Evolutionary conservation across 1,140 invertebrate species (phyloP).

Genomic region (Ostrea denselamellosa): DNA sequence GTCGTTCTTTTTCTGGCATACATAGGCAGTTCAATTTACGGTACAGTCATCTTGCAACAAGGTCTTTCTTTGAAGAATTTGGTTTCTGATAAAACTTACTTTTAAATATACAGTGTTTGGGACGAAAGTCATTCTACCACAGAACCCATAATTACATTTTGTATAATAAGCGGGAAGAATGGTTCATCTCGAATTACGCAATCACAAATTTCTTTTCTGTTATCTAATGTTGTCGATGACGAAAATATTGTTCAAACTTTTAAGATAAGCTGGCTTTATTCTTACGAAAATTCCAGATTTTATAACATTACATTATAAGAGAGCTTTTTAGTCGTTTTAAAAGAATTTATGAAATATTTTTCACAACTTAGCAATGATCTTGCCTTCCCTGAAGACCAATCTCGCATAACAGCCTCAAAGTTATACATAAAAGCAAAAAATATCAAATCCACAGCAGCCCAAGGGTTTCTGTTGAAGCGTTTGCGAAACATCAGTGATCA

Average conservation of each 20-base stretch:
- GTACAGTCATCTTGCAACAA: constrained; percentile 89
- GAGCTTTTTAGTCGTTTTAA: constrained; percentile 85
- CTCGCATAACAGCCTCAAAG: constrained; percentile 86
- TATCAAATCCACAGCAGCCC: constrained; percentile 59
- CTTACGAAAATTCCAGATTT: neutral
- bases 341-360: constrained; percentile 82
- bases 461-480: constrained; percentile 68
- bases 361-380: constrained; percentile 87
- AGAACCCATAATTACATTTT: constrained; percentile 82
- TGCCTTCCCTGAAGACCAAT: constrained; percentile 87
- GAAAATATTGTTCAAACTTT: neutral
- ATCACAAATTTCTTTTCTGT: neutral
- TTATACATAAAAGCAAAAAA: constrained; percentile 63
- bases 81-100: constrained; percentile 75
- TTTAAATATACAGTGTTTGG: constrained; percentile 47
- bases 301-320: too few species aligned
- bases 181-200: neutral
- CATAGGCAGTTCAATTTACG: constrained; percentile 91
- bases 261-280: neutral
- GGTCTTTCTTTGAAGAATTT: constrained; percentile 86
- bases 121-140: constrained; percentile 84
- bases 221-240: neutral
- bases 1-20: constrained; percentile 91
- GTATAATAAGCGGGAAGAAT: neutral
- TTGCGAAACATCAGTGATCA: constrained; percentile 64